Base-by-base conservation (phyloP, 2,797 vertebrate genomes). In the Chelidonichthys spinosus region DNA sequence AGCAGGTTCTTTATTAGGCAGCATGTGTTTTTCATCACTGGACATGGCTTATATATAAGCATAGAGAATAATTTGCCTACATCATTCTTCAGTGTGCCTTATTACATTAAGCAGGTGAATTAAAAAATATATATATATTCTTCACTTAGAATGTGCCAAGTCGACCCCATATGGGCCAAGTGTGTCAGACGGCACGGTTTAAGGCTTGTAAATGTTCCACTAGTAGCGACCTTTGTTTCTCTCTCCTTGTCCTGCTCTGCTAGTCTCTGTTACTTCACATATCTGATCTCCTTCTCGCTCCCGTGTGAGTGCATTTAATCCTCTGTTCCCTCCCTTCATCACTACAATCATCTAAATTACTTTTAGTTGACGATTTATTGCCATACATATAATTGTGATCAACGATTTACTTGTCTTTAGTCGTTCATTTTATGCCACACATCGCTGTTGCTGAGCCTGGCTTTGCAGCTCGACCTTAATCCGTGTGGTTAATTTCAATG, bases 191-290 rank as follows among this genome's bases (percentile, higher is more conserved):
- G 76, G 56, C 83, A 85, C 5, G 0, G 72, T 36, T 55, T 61
- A 39, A n/a, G 2, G 52, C 52, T 63, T 63, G 89, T 92, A 86
- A 89, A 92, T 89, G 81, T 92, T 89, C 87, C 67, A 90, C 88
- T 62, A 76, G 72, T 15, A n/a, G 14, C 6, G 74, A 89, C 87
- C 90, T 91, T 92, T 85, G 86, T 85, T 74, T 56, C 61, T 37
- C 61, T 42, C 56, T 15, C 2, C 11, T 35, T 65, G 13, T 7
- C 6, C 7, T 56, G 33, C 4, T 42, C 49, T 50, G 64, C 53
- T 9, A 40, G 14, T 7, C 44, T 37, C 6, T 40, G 10, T 65
- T 36, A 7, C 37, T 37, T 25, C 61, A 76, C 70, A 67, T 49
- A 11, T 32, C 54, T 58, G 32, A 49, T 11, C 49, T 25, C 7